Evolutionary conservation across 2,113 vertebrate species (phyloP).

Genomic region (Hyperoodon ampullatus): DNA sequence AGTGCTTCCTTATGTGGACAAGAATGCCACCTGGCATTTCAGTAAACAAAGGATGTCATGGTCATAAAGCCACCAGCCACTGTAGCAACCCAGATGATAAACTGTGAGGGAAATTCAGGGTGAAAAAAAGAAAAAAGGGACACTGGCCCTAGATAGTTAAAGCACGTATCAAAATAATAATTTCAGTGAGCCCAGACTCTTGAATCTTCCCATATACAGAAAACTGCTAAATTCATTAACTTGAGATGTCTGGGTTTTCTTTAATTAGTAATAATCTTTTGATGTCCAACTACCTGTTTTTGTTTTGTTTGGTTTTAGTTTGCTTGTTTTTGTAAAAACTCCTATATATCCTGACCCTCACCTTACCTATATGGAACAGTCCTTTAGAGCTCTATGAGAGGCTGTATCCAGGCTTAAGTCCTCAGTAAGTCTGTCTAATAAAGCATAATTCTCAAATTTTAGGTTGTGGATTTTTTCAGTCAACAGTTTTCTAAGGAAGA

Average conservation of each 20-base stretch:
- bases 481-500: neutral
- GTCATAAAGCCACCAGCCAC: neutral
- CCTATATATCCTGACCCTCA: neutral
- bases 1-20: neutral
- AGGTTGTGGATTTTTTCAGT: neutral
- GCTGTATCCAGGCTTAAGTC: neutral
- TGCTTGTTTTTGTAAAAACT: neutral
- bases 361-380: neutral
- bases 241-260: neutral
- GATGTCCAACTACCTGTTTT: neutral
- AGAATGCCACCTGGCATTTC: neutral
- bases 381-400: neutral
- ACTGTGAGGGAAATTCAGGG: neutral
- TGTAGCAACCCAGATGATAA: neutral
- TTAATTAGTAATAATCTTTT: neutral
- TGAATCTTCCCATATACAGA: neutral
- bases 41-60: neutral
- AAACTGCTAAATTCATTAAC: neutral
- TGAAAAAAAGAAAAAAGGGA: neutral
- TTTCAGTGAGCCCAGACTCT: neutral
- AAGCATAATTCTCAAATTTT: neutral
- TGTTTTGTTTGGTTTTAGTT: neutral
- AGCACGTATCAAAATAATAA: neutral
- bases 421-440: neutral
- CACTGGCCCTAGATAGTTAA: neutral